Percentiles rank a stretch among this genome's conserved stretches.
Conservation (phyloP, 1,140 invertebrate species). For the Calycopis cecrops region DNA sequence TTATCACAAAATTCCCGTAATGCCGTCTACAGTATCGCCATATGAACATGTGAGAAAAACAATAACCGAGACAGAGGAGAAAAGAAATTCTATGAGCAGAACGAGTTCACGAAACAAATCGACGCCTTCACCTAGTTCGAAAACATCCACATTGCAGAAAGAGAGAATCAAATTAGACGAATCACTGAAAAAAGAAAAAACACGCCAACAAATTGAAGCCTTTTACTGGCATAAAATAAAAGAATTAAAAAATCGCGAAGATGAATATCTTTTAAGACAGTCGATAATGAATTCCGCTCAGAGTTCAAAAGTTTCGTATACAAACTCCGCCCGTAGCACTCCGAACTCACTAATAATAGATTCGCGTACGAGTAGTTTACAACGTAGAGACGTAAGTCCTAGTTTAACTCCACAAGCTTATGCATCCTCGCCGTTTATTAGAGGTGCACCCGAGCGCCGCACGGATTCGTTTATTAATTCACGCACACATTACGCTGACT, state of each 20-base stretch:
- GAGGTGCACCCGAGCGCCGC: constrained; percentile 46
- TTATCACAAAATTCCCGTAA: constrained; percentile 53
- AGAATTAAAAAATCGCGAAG: constrained; percentile 75
- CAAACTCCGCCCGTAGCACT: constrained; percentile 43
- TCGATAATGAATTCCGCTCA: constrained; percentile 37
- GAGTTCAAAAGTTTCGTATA: constrained; percentile 24
- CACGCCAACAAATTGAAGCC: constrained; percentile 75
- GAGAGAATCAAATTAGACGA: constrained; percentile 29
- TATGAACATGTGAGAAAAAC: constrained; percentile 58
- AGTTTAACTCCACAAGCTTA: constrained; percentile 38
- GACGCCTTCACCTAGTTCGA: constrained; percentile 25
- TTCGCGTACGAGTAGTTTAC: constrained; percentile 44
- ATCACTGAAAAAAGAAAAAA: constrained; percentile 50
- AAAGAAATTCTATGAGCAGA: constrained; percentile 50
- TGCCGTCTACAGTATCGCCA: constrained; percentile 58
- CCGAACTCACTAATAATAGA: constrained; percentile 42
- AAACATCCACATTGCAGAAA: constrained; percentile 14
- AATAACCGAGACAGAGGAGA: constrained; percentile 57
- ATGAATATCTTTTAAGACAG: constrained; percentile 65
- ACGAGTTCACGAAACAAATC: constrained; percentile 37
- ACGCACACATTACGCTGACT: constrained; percentile 26
- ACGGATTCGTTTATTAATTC: constrained; percentile 52
- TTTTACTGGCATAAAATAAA: constrained; percentile 78
- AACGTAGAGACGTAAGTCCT: constrained; percentile 38
- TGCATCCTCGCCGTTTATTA: constrained; percentile 34